Conservation (phyloP, 64 coral and sea anemone genomes). For the Anthopleura sola region DNA sequence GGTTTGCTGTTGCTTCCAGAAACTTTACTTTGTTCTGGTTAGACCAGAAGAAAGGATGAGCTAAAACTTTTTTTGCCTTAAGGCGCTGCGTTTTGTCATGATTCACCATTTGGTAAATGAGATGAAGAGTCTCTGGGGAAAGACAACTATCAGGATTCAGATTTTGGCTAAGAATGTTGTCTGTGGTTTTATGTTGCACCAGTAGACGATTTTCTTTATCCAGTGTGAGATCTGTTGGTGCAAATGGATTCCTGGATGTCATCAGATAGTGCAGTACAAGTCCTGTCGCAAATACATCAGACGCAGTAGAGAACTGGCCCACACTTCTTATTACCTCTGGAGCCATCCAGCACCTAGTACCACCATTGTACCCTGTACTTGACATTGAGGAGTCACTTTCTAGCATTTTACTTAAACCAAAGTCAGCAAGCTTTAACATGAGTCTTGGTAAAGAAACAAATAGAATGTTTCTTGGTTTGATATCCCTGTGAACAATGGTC, state of each 20-base stretch:
- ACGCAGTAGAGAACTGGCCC: background rate
- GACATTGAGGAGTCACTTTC: background rate
- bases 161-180: background rate
- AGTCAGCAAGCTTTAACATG: conserved; percentile 49
- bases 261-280: conserved; percentile 5
- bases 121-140: background rate
- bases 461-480: conserved; percentile 44
- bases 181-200: background rate
- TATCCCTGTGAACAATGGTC: conserved; percentile 4
- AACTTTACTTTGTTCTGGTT: background rate
- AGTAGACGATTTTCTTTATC: background rate
- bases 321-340: background rate
- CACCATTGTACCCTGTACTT: conserved; percentile 9
- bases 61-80: background rate
- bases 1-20: background rate
- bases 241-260: background rate
- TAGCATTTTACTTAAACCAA: conserved; percentile 41
- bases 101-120: background rate
- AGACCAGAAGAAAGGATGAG: conserved; percentile 13
- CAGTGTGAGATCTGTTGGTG: background rate
- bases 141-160: background rate
- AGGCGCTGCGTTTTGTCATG: background rate
- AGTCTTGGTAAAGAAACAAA: background rate
- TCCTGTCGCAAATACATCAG: background rate
- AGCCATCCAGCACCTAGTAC: conserved; percentile 29